phyloP scores from a whole-genome alignment of 2,113 vertebrate genomes.

The Onychostoma macrolepis region DNA sequence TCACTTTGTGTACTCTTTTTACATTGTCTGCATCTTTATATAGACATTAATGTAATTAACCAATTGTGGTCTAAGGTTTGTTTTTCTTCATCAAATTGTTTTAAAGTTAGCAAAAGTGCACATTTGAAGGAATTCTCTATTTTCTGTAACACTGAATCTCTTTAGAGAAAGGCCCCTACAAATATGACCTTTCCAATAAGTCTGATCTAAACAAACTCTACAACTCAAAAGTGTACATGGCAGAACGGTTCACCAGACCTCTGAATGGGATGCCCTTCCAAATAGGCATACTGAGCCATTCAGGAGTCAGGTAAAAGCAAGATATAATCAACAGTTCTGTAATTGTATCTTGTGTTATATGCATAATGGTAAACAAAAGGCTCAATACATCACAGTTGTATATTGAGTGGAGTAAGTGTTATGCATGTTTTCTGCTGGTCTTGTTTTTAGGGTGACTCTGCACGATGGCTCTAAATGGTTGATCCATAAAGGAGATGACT shows the following conservation, averaged over 20 bases:
- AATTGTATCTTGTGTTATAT: background rate
- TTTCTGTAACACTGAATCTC: background rate
- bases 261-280: background rate
- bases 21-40: background rate
- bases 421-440: background rate
- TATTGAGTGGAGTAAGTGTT: too few species aligned
- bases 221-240: conserved; percentile 56
- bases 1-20: background rate
- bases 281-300: conserved; percentile 55
- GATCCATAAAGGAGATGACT: conserved; percentile 65
- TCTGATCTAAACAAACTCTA: conserved; percentile 60
- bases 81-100: background rate
- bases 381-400: background rate
- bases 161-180: conserved; percentile 14
- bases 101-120: background rate
- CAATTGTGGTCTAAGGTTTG: too few species aligned
- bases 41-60: background rate
- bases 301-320: conserved; percentile 65
- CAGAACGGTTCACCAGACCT: conserved; percentile 57
- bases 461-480: conserved; percentile 59
- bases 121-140: background rate
- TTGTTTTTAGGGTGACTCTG: conserved; percentile 64
- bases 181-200: conserved; percentile 52
- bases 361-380: background rate
- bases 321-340: background rate